Conservation (phyloP, 1,140 invertebrate genomes). For the Tetramorium simillimum region DNA sequence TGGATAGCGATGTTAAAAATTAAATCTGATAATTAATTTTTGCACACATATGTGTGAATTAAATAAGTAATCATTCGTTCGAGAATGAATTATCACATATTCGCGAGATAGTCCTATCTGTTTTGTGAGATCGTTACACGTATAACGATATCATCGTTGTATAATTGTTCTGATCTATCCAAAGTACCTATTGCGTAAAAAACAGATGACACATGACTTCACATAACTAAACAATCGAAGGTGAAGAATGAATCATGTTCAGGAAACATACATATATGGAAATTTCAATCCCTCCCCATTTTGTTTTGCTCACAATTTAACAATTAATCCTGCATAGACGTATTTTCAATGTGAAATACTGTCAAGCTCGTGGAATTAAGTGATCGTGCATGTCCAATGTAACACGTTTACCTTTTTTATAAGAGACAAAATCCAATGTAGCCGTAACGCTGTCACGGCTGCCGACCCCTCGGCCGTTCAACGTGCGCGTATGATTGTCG, state of each 20-base stretch:
- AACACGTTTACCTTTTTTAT: constrained; percentile 87
- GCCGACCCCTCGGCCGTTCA: constrained; percentile 90
- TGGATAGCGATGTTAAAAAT: background rate
- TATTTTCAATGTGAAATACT: background rate
- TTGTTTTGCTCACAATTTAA: background rate
- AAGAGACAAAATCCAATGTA: constrained; percentile 93
- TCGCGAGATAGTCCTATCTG: constrained; percentile 21
- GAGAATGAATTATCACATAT: constrained; percentile 12
- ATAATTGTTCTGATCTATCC: no score
- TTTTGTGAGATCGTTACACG: constrained; percentile 3
- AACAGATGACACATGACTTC: background rate
- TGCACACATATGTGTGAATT: background rate
- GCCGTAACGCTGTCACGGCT: constrained; percentile 90
- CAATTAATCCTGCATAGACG: background rate
- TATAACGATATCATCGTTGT: constrained; percentile 17
- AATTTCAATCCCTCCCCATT: background rate
- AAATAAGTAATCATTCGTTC: background rate
- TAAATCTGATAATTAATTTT: constrained; percentile 17
- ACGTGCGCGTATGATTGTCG: constrained; percentile 89
- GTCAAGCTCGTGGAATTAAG: background rate
- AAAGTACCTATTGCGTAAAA: background rate
- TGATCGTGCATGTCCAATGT: background rate
- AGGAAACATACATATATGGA: background rate
- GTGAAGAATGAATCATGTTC: background rate
- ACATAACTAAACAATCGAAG: background rate